Base-by-base conservation (phyloP, 2,888 invertebrate species). In the Zeuzera pyrina region DNA sequence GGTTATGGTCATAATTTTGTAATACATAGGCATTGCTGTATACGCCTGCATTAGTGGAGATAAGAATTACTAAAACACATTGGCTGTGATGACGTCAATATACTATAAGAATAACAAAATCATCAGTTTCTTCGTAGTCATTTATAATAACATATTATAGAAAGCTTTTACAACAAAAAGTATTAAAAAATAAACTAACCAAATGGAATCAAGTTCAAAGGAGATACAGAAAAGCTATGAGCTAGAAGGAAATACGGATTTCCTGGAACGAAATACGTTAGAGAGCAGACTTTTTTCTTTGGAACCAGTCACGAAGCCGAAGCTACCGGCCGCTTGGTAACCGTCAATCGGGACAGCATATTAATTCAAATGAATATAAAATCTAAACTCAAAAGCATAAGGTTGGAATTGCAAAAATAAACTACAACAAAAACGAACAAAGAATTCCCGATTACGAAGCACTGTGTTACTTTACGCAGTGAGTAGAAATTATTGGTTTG, bases 401-500 rank as follows among this genome's bases (percentile, higher is more conserved):
- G 13, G 25, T 25, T 25, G 10, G 12, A 12, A 12, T 24, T 25
- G 2, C 11, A 25, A 25, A 12, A n/a, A n/a, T n/a, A n/a, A n/a
- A n/a, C n/a, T n/a, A n/a, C n/a, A n/a, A 16, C 5, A 38, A 33
- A 35, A n/a, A 28, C 14, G 6, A 15, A 24, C 24, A 5, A 32
- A 34, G 35, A 33, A 39, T 44, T 42, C 35, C 41, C 38, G 38
- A 47, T 49, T 46, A 49, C 39, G 42, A 43, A 39, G 39, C 37
- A 41, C 38, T 43, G 35, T 38, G 25, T 29, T 7, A 12, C 12
- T 39, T 47, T 43, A 45, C 33, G 47, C 39, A 45, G 43, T 30
- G 35, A 31, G 36, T 38, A 49, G 56, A 59, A 53, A 59, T 56
- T 49, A 49, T 53, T 25, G 8, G 50, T 50, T 44, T 39, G 51